Base-by-base conservation (phyloP, 1,140 invertebrate genomes). In the Delia radicum region DNA sequence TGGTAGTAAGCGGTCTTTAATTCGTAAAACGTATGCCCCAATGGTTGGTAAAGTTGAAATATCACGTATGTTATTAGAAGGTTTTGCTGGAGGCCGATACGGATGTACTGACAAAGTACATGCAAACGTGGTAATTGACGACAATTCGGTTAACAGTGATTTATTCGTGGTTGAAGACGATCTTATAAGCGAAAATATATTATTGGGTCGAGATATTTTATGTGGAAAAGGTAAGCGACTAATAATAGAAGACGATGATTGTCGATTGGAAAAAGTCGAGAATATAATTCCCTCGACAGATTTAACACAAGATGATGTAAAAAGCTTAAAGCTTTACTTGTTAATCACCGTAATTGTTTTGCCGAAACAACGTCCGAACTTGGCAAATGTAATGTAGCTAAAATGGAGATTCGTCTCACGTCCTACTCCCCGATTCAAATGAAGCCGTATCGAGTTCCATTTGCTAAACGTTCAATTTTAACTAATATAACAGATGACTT, bases 401-500 rank as follows among this genome's bases (percentile, higher is more conserved):
- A 63, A 33, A 74, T 31, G n/a, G 27, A 18, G 7, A 62, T 62
- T 2, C n/a, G 28, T 8, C 18, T 24, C 6, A 62, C 28, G 42
- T 15, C 27, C 3, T 15, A 31, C 18, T 15, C 15, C 8, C 55
- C 29, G 13, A 65, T 62, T 15, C 7, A 18, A n/a, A 12, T 48
- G 63, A 65, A 69, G 27, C 74, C 74, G 15, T 69, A 75, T 67
- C 18, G 62, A 3, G 37, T 71, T 26, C 42, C 74, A 26, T 69
- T 75, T 31, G 33, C 74, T 3, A 75, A 75, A 75, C 63, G 65
- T 27, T 15, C 31, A 12, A 69, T 69, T 2, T 48, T 75, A 18
- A 29, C 13, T 21, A n/a, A 69, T 27, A 67, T 69, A 12, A 21
- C 29, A 10, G 24, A 63, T 2, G 63, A 75, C 2, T 55, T 75